Base-by-base conservation (phyloP, 37 sponge, comb jelly and placozoan genomes). In the Spongilla lacustris region DNA sequence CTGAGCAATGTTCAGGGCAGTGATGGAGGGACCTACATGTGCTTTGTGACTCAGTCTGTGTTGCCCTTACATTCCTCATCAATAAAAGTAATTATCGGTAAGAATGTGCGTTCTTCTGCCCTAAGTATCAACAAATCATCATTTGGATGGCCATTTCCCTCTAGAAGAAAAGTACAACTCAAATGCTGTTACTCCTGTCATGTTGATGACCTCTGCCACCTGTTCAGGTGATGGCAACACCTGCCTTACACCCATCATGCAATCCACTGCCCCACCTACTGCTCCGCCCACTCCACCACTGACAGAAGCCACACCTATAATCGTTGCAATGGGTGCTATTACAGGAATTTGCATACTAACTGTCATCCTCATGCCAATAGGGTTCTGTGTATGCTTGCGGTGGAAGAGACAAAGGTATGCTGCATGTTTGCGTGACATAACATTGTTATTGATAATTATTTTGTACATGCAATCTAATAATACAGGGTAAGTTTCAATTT, bases 331-430 rank as follows among this genome's bases (percentile, higher is more conserved):
- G 58, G 19, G 19, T 14, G 1, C 21, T 17, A 17, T 58, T 6
- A 58, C 58, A 58, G 58, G 58, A 58, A 58, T 58, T 58, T 58
- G 19, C 58, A 58, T 58, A 6, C 21, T 58, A 17, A 6, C 19
- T 17, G 58, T 58, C 58, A 48, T 82, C 4, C 82, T 72, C 5
- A 71, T 72, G 38, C 82, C 82, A 48, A 2, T 34, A 36, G 14
- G 25, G 27, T 13, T 27, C 29, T 32, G 31, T 33, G 31, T 14
- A 32, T 29, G 12, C 31, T 33, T 32, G 17, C 27, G 31, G 29
- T n/a, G 37, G 26, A 22, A 26, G 32, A n/a, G 69, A 50, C 58
- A n/a, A n/a, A 49, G 58, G 58, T 58, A 84, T 50, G 74, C 26
- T 36, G 66, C 14, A 36, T 36, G 37, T 66, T 8, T 13, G 23